A percentile compares a stretch with the other conserved stretches of the same genome.
Evolutionary conservation across 2,113 vertebrate species (phyloP).

Genomic region (Oriolus oriolus): DNA sequence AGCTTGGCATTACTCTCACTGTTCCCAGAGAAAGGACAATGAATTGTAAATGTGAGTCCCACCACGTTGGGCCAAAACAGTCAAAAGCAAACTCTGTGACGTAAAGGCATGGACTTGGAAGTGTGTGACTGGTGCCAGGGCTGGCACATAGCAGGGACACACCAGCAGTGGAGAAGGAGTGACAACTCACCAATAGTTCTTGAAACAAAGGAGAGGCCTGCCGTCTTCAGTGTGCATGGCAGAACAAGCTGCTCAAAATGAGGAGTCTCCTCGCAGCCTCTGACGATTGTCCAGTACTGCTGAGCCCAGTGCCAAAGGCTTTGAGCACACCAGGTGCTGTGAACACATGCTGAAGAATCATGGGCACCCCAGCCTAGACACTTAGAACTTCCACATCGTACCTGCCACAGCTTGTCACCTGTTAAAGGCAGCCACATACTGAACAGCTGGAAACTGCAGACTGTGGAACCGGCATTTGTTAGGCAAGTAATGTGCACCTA

Average conservation of each 20-base stretch:
- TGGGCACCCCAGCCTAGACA: neutral
- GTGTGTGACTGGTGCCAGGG: accelerated
- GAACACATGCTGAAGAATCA: neutral
- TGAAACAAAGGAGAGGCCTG: neutral
- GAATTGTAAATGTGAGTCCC: neutral
- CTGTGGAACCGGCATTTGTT: neutral
- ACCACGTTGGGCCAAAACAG: neutral
- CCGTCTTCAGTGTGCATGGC: neutral
- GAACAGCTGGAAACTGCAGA: neutral
- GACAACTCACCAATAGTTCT: neutral
- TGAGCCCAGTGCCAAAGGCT: neutral
- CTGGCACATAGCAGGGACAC: accelerated
- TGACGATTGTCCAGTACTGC: neutral
- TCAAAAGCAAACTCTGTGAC: neutral
- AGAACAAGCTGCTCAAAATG: neutral
- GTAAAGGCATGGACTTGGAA: neutral
- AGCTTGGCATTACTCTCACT: neutral
- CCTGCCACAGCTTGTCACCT: neutral
- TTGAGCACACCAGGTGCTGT: neutral
- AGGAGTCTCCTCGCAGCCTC: neutral
- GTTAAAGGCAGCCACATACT: neutral
- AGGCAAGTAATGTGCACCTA: neutral
- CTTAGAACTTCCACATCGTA: neutral
- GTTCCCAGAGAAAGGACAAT: neutral
- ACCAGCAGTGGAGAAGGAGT: neutral